Evolutionary conservation across 2,113 vertebrate genomes (phyloP).

Genomic region (Etheostoma spectabile): DNA sequence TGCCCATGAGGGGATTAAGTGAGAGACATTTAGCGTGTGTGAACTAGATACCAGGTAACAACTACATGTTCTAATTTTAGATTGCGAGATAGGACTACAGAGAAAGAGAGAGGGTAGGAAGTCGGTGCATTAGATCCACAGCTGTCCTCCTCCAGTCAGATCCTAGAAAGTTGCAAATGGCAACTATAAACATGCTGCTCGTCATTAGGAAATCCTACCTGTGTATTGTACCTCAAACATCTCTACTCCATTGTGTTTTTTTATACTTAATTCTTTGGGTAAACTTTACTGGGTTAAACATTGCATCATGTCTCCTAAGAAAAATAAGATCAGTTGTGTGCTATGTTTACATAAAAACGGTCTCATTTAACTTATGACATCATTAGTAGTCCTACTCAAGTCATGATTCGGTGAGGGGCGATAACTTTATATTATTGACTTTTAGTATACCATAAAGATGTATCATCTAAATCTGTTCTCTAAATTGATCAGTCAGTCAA

Average conservation of each 20-base stretch:
- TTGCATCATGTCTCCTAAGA: constrained; percentile 41
- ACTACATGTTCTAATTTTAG: constrained; percentile 26
- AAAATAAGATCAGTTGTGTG: neutral
- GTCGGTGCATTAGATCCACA: neutral
- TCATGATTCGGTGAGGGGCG: neutral
- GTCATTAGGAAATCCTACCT: neutral
- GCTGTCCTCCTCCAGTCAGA: neutral
- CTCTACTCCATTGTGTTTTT: constrained; percentile 30
- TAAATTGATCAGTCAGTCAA: neutral
- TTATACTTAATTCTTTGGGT: neutral
- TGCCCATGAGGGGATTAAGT: constrained; percentile 37
- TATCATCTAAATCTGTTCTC: neutral
- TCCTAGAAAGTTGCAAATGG: neutral
- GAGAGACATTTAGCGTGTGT: constrained; percentile 27
- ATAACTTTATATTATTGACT: neutral
- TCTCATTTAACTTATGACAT: neutral
- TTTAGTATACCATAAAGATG: no score
- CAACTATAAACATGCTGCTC: neutral
- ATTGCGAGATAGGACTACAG: neutral
- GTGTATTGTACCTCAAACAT: constrained; percentile 31
- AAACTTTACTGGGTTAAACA: constrained; percentile 16
- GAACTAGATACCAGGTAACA: constrained; percentile 30
- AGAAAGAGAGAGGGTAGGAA: neutral
- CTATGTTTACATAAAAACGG: neutral
- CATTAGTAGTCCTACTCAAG: neutral